Evolutionary conservation across 2,888 invertebrate species (phyloP), one percentile per base, ranked within the genome.

Genomic region (Cistogaster globosa): DNA sequence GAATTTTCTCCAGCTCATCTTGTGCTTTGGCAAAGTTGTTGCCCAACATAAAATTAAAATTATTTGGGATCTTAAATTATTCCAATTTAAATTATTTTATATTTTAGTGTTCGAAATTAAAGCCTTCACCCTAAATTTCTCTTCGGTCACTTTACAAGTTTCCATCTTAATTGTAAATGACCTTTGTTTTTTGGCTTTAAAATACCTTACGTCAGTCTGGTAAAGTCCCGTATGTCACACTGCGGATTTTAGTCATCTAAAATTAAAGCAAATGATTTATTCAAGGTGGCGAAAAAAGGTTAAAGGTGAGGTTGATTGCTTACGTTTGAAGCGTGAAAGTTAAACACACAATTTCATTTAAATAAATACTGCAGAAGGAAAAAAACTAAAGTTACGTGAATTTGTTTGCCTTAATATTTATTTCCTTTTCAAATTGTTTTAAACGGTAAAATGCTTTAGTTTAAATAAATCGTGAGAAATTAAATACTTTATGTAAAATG

Each of bases 381-480:
- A 42, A 53, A 74, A 58, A 12, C 14, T 58, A 53, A 72, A 60
- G 32, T 42, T 65, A 67, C 72, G 67, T 67, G 42, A 72, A 80
- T 55, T 62, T 16, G 42, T 80, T 68, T 38, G 22, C 38, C 72
- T 58, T 80, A 38, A 72, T 67, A 60, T 80, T 45, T 60, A 60
- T 80, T 74, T 67, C 11, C 22, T 79, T 55, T 45, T 36, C 36
- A 16, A 32, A 18, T 45, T 20, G 51, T 1, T 38, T 67, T 68
- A 18, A n/a, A 22, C 42, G 42, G 32, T 63, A 71, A 63, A 63
- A 14, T 63, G 67, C 26, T 74, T 74, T 60, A 18, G 26, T 78
- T 68, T 58, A 42, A 57, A 60, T 57, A 67, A 81, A 38, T 81
- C 68, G 74, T 80, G 80, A 67, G 58, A 60, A 65, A 60, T 74